Evolutionary conservation across 1,140 invertebrate genomes (phyloP), one percentile per base, ranked within the genome.

Genomic region (Drosophila carrolli): DNA sequence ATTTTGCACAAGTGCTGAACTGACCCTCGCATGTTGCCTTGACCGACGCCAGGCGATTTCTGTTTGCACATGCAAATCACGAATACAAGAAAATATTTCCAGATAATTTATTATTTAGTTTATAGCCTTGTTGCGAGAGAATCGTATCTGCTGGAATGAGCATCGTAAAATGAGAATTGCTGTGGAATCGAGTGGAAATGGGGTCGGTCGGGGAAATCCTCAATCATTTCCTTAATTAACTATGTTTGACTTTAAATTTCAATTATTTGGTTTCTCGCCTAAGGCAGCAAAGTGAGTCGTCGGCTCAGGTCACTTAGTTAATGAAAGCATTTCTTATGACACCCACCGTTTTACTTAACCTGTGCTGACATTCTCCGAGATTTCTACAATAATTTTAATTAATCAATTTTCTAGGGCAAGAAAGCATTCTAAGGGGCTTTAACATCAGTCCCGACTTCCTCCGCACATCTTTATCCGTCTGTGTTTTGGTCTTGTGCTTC

Each of bases 361-460:
- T 32, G 58, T 23, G 19, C 3, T 16, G 40, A 14, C 9, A 44
- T 23, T 13, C 29, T 32, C 16, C 44, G 5, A 50, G 43, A 62
- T 59, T 19, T 54, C 63, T 50, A 66, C 56, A 76, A 85, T 70
- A 85, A 81, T 85, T 78, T 84, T 79, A 67, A 85, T 81, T 85
- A 85, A 85, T 78, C 79, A 85, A 85, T 78, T 81, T 80, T 75
- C 57, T 67, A 74, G 77, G 75, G 62, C 61, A 46, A 66, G 73
- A 62, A 55, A 81, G 66, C 73, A 71, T 85, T 85, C 29, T 61
- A 58, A 76, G 81, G 57, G 57, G 63, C 74, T 85, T 83, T 68
- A 67, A 53, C 19, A 16, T 19, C 16, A 38, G 14, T 32, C 35
- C 19, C 16, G 10, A 4, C 14, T n/a, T 40, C n/a, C 16, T 61